These are phyloP conservation scores for Acanthococcus lagerstroemiae DNA, from an alignment of 2,888 invertebrate species.

Conservation along the genomic window DNA sequence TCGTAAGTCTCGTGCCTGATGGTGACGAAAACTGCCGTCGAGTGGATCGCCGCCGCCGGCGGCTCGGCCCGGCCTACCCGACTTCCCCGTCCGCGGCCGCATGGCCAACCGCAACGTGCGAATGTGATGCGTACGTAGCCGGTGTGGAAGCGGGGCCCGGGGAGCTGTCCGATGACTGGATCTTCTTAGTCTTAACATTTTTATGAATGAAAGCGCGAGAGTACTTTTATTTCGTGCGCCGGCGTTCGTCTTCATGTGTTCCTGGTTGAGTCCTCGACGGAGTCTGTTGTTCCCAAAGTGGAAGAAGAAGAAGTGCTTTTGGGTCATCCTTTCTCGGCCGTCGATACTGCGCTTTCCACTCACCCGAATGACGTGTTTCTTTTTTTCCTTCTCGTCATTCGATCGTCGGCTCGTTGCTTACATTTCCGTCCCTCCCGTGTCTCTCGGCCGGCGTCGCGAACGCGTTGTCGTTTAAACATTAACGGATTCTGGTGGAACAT, in stretches of 20 bases:
- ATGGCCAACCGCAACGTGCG: no score
- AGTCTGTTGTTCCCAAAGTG: background rate
- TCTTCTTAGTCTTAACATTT: background rate
- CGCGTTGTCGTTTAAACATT: no score
- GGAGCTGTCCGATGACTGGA: background rate
- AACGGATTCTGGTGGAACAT: no score
- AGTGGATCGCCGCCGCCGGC: no score
- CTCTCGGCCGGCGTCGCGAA: no score
- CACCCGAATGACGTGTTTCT: background rate
- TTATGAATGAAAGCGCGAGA: slow-evolving; percentile 1
- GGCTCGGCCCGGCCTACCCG: no score
- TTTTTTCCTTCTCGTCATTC: background rate
- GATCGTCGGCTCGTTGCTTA: background rate
- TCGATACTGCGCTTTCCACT: background rate
- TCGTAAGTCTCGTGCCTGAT: no score
- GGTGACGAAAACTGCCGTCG: no score
- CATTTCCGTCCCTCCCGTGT: background rate
- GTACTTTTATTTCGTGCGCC: background rate
- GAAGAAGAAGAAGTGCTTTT: background rate
- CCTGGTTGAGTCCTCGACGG: background rate
- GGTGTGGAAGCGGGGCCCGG: no score
- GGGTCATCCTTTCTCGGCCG: background rate
- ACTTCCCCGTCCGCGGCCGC: no score
- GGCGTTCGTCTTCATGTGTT: background rate
- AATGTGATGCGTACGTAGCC: no score